Base-by-base conservation (phyloP, 2,113 vertebrate genomes). In the Hepsetus odoe region DNA sequence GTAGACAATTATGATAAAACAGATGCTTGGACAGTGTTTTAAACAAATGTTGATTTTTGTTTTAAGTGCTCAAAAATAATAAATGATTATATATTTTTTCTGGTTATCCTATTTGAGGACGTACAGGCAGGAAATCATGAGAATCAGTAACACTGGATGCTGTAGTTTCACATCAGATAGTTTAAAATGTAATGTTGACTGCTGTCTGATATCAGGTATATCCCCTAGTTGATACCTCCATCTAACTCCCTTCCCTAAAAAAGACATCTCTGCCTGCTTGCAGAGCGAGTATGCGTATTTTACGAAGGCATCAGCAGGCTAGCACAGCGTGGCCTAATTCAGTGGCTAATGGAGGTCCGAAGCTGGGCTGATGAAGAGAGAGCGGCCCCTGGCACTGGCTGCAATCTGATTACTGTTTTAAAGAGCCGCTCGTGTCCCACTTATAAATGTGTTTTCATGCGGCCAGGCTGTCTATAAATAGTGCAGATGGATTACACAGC, bases 191-290 rank as follows among this genome's bases (percentile, higher is more conserved):
- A n/a, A n/a, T n/a, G n/a, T n/a, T n/a, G n/a, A n/a, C n/a, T n/a
- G n/a, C n/a, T n/a, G n/a, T n/a, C n/a, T n/a, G n/a, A n/a, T n/a
- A n/a, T n/a, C n/a, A n/a, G n/a, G n/a, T n/a, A n/a, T n/a, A 61
- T 82, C 67, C 72, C n/a, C 5, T 53, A 4, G 44, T 81, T 73
- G 82, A 1, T n/a, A 14, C 30, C 16, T 42, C 69, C 67, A 32
- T 77, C 74, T 55, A 67, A 56, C 24, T 80, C 58, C 30, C 67
- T 30, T 40, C 62, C 51, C 78, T 66, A 49, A 84, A 65, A 70
- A 13, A 80, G 80, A 86, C 89, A 90, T 89, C 86, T 88, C 86
- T 77, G 80, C 73, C 56, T 83, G 81, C 86, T 80, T 89, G 74
- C 33, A 77, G 79, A 53, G 79, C 69, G 87, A 82, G 81, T 86